Base-by-base conservation (phyloP, 2,797 vertebrate genomes). In the Perodicticus potto region DNA sequence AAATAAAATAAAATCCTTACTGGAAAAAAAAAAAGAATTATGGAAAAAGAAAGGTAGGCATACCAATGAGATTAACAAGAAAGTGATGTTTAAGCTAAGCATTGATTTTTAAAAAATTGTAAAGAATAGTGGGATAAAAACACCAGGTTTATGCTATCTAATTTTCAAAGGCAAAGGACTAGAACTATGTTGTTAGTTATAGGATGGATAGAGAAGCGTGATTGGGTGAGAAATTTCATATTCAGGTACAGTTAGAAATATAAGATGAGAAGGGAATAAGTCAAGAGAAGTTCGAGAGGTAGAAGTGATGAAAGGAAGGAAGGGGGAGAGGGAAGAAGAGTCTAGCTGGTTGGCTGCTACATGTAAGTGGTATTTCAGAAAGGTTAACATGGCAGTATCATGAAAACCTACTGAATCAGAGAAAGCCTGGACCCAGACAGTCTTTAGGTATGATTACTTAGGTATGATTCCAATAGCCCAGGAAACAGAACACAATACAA, bases 321-420 rank as follows among this genome's bases (percentile, higher is more conserved):
- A 74, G 11, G 34, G 7, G 20, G 8, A 12, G 27, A 61, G 27
- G 9, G 10, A 59, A 37, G 32, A 80, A 72, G 12, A 7, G 13
- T 40, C 14, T 59, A 49, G 5, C 5, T 88, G 53, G 12, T 59
- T 89, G 70, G 0, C 49, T 97, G 22, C 34, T 92, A 27, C 12
- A 55, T 32, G 74, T 81, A 53, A 92, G 14, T 91, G 20, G 7
- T 78, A 16, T 87, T 67, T 78, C 86, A 92, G n/a, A 73, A 92
- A 83, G 37, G 43, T 57, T 95, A 86, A 37, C 53, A 69, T 77
- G 29, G 6, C 49, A 74, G 73, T 4, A 40, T 83, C 5, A 19
- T 70, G 17, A 67, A 92, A 83, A 73, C 2, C 5, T 76, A 80
- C 3, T 70, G 65, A 94, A n/a, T 84, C 22, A 89, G 45, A 91